Base-by-base conservation (phyloP, 2,888 invertebrate species). In the Heliconius ismenius region DNA sequence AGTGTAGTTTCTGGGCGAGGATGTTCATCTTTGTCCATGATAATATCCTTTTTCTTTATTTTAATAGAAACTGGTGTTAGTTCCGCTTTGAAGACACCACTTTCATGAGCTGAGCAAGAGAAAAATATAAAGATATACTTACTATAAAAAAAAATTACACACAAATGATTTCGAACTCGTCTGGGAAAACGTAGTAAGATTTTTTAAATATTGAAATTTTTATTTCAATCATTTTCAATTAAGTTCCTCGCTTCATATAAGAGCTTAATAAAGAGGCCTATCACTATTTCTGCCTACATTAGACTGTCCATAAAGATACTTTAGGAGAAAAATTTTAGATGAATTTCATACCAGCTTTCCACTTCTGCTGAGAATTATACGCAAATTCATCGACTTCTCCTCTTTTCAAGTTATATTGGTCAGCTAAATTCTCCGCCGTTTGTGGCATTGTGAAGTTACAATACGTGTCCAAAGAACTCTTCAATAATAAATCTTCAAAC, bases 401-500 rank as follows among this genome's bases (percentile, higher is more conserved):
- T 78, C 97, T 95, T 4, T 96, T 96, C 72, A 99, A 94, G 73
- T 96, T 96, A 86, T 96, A 98, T 89, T 98, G 96, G 0, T 88
- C 92, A 0, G 98, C 98, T 68, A 99, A 95, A 88, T 98, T 98
- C 92, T 98, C 98, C 0, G 98, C 98, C 0, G 99, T 99, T 81
- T 98, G 90, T 0, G 98, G 99, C 99, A 99, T 99, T 0, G 98
- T 98, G 81, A 97, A 95, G 86, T 98, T 97, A 88, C 98, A 98
- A 86, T 97, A 96, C 85, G 98, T 91, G 4, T 98, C 99, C 99
- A 99, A 95, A 82, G 96, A 96, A 36, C 93, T 90, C 0, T 96
- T 95, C 0, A 84, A 82, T 26, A 99, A 89, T 0, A 96, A 92
- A 90, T 99, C 99, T 91, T 99, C 99, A 78, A 99, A 95, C 82